These are phyloP conservation scores for Eunapius fragilis DNA, from an alignment of 37 sponge, comb jelly and placozoan species.

Conservation along the genomic window DNA sequence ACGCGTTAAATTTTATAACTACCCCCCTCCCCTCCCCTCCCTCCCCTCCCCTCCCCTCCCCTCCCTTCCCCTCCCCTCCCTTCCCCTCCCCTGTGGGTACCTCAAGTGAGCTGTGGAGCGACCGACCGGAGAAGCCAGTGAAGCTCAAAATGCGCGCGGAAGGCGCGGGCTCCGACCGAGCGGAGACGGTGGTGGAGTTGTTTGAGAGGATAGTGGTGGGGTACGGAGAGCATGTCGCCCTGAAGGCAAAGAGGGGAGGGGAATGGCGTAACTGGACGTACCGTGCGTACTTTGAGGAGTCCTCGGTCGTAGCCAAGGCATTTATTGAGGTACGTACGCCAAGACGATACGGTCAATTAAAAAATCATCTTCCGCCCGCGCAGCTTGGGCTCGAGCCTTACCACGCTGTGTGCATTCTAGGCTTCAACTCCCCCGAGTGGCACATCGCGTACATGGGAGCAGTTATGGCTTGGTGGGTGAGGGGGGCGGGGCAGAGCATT, in stretches of 20 bases:
- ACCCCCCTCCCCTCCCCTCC: neutral
- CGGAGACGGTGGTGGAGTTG: constrained; percentile 63
- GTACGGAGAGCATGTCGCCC: constrained; percentile 45
- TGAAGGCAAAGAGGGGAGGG: constrained; percentile 75
- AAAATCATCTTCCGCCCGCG: no score
- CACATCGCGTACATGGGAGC: constrained; percentile 73
- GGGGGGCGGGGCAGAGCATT: neutral
- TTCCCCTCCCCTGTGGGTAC: no score
- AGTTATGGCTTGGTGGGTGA: constrained; percentile 81
- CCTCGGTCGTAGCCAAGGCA: constrained; percentile 63
- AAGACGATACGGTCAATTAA: no score
- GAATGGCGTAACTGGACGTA: constrained; percentile 83
- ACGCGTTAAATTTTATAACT: no score
- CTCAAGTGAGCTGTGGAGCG: constrained; percentile 22
- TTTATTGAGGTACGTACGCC: constrained; percentile 71
- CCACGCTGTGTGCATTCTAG: constrained; percentile 83
- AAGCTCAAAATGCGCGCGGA: constrained; percentile 12
- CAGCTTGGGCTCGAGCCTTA: constrained; percentile 80
- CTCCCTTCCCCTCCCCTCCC: no score
- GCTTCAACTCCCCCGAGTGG: constrained; percentile 94
- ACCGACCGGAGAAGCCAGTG: constrained; percentile 36
- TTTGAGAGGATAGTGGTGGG: constrained; percentile 56
- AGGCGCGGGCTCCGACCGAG: constrained; percentile 43
- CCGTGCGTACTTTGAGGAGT: constrained; percentile 65
- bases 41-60: no score